These are phyloP conservation scores for Lepilemur ruficaudatus DNA, from an alignment of 2,797 vertebrate species.

Conservation along the genomic window DNA sequence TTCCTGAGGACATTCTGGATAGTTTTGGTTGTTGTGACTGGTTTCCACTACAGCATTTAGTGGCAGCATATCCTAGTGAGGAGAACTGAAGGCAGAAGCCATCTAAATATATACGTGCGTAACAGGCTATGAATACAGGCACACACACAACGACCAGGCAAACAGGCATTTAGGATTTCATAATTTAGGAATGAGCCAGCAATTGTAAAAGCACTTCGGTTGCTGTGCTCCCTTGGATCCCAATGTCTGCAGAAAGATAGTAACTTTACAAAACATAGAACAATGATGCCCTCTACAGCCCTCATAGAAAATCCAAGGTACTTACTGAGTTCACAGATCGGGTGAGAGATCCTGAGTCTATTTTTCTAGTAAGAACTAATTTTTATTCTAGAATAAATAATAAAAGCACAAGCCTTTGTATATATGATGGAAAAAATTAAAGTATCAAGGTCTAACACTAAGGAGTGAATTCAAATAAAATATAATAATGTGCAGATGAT, in stretches of 20 bases:
- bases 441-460: not conserved
- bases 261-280: slow-evolving; percentile 56
- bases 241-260: not conserved
- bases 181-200: slow-evolving; percentile 25
- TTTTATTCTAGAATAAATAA: slow-evolving; percentile 18
- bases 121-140: not conserved
- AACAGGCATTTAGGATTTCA: slow-evolving; percentile 15
- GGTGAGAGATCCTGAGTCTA: not conserved
- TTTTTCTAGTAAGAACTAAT: not conserved
- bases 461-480: slow-evolving; percentile 24
- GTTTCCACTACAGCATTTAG: not conserved
- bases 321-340: not conserved
- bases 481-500: not conserved
- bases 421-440: slow-evolving; percentile 5
- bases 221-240: slow-evolving; percentile 33
- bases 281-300: slow-evolving; percentile 82
- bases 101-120: not conserved
- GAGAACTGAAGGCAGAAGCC: not conserved
- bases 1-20: not conserved
- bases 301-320: slow-evolving; percentile 5
- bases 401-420: not conserved
- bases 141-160: not conserved
- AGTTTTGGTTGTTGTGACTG: not conserved
- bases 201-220: slow-evolving; percentile 55
- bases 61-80: not conserved